These are phyloP conservation scores for Corvus moneduloides DNA, from an alignment of 2,113 vertebrate species.

Conservation along the genomic window DNA sequence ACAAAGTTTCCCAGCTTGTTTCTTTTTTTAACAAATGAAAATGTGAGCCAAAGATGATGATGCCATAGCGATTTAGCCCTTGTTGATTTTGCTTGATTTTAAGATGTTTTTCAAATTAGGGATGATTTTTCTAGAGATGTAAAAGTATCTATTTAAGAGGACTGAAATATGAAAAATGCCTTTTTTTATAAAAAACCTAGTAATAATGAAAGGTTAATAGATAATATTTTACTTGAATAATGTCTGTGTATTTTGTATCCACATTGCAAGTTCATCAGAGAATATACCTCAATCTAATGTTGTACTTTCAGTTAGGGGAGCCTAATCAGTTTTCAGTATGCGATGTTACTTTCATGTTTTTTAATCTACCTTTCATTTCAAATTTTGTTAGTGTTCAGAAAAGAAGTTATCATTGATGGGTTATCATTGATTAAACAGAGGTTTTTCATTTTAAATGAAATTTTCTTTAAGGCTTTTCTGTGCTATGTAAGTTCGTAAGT, in stretches of 20 bases:
- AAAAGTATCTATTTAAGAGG: not conserved
- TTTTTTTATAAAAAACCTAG: not conserved
- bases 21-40: not conserved
- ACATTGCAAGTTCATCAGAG: not conserved
- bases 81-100: not conserved
- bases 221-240: not conserved
- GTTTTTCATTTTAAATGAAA: not conserved
- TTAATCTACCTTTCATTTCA: not conserved
- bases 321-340: not conserved
- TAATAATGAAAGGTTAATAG: not conserved
- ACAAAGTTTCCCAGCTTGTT: not conserved
- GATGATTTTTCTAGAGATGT: not conserved
- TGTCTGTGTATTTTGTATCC: not conserved
- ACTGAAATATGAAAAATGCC: not conserved
- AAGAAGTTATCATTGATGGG: not conserved
- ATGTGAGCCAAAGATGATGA: not conserved
- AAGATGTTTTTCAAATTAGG: not conserved
- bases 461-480: not conserved
- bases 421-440: not conserved
- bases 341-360: not conserved
- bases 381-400: not conserved
- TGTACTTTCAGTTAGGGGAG: not conserved
- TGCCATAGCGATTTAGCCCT: not conserved
- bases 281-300: not conserved
- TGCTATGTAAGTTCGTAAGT: not conserved